Percentiles rank a stretch among this genome's conserved stretches.
phyloP scores from a whole-genome alignment of 2,113 vertebrate species.

The Dicerorhinus sumatrensis region DNA sequence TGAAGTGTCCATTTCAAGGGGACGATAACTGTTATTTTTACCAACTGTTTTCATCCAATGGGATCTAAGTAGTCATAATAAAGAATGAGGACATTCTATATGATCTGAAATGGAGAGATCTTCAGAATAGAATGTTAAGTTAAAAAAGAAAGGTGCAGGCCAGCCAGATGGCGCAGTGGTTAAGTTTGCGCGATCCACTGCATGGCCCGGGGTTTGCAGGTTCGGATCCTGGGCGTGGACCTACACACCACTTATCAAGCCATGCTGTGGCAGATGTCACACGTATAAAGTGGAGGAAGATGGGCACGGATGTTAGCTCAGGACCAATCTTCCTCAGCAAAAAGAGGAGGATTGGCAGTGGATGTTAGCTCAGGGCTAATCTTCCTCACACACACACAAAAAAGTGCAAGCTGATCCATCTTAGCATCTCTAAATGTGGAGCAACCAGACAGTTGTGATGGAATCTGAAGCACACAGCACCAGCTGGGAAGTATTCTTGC shows the following conservation, averaged over 20 bases:
- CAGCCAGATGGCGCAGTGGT: too few species aligned
- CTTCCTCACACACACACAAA: too few species aligned
- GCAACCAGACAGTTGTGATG: not conserved
- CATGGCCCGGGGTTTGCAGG: too few species aligned
- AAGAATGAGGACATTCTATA: not conserved
- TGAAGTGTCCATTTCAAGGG: not conserved
- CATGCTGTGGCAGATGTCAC: too few species aligned
- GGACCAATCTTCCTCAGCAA: too few species aligned
- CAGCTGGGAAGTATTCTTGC: not conserved
- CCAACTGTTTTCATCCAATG: not conserved
- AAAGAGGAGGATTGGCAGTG: too few species aligned
- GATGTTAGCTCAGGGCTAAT: too few species aligned
- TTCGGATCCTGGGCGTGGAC: too few species aligned
- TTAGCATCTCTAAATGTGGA: not conserved
- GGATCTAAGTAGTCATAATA: not conserved
- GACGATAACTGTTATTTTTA: not conserved
- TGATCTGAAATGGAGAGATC: not conserved
- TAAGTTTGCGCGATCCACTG: too few species aligned
- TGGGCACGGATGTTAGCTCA: too few species aligned
- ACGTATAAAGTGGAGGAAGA: too few species aligned
- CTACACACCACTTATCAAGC: too few species aligned
- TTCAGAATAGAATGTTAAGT: not conserved
- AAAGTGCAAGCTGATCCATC: not conserved
- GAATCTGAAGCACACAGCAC: not conserved
- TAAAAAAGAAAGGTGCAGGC: not conserved